Evolutionary conservation across 64 coral and sea anemone species (phyloP).

Genomic region (Trachythela sp.): DNA sequence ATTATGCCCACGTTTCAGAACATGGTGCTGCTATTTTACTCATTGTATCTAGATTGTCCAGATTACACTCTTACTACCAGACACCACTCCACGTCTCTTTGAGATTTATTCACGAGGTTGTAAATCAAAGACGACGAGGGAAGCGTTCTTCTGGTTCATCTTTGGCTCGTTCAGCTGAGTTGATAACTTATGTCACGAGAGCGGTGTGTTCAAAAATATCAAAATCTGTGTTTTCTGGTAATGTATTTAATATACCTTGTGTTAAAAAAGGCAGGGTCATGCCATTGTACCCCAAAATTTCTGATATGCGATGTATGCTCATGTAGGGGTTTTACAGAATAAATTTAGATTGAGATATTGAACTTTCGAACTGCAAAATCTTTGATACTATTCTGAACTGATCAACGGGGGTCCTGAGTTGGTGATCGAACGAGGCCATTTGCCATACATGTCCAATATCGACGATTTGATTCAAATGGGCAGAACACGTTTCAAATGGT

Average conservation of each 20-base stretch:
- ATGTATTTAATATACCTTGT: not conserved
- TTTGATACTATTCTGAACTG: no score
- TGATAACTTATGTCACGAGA: not conserved
- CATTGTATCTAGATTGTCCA: not conserved
- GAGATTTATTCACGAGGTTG: not conserved
- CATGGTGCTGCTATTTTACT: not conserved
- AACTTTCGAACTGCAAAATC: no score
- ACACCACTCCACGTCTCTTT: not conserved
- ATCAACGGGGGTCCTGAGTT: no score
- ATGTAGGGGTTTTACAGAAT: no score
- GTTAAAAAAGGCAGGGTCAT: no score
- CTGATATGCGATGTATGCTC: no score
- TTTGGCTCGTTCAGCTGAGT: not conserved
- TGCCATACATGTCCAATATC: no score
- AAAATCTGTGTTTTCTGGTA: not conserved
- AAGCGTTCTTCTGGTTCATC: constrained; percentile 5
- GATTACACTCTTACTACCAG: constrained; percentile 6
- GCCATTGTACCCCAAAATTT: no score
- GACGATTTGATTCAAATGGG: no score
- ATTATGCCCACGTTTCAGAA: not conserved
- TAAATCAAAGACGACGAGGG: not conserved
- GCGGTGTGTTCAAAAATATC: not conserved
- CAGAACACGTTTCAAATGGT: no score
- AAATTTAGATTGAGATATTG: no score
- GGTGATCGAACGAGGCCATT: no score